These are phyloP conservation scores for Nomada ferruginata DNA, from an alignment of 2,888 invertebrate species.

Conservation along the genomic window DNA sequence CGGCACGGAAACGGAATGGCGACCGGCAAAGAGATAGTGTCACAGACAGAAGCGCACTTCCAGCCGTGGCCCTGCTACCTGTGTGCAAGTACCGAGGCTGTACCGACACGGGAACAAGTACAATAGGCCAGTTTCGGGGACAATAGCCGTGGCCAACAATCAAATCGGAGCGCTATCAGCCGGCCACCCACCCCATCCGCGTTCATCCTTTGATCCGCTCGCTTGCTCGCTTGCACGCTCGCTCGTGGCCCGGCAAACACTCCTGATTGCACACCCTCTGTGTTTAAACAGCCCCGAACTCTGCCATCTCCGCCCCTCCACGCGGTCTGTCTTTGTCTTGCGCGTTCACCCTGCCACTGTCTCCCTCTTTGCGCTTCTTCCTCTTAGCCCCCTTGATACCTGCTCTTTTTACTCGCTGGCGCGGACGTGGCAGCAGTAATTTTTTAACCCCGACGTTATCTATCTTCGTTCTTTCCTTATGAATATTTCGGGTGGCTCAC, in stretches of 20 bases:
- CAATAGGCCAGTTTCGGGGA: slow-evolving; percentile 80
- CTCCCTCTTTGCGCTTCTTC: slow-evolving; percentile 11
- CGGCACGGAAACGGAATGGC: slow-evolving; percentile 52
- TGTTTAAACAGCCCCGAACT: slow-evolving; percentile 81
- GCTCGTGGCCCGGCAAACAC: slow-evolving; percentile 80
- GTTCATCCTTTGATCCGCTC: slow-evolving; percentile 77
- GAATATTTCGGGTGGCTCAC: no score
- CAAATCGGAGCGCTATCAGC: slow-evolving; percentile 83
- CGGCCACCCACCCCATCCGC: slow-evolving; percentile 68
- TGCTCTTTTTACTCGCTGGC: slow-evolving; percentile 12
- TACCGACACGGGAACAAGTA: slow-evolving; percentile 68
- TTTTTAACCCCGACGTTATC: no score
- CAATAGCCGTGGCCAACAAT: slow-evolving; percentile 83
- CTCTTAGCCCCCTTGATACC: background rate
- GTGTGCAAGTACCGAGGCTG: slow-evolving; percentile 67
- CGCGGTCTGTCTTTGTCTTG: background rate
- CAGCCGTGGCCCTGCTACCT: slow-evolving; percentile 58
- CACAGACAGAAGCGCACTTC: slow-evolving; percentile 73
- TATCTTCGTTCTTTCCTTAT: no score
- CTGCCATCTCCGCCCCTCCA: slow-evolving; percentile 49
- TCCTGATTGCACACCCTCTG: slow-evolving; percentile 83
- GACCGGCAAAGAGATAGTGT: slow-evolving; percentile 75
- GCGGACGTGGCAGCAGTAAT: background rate
- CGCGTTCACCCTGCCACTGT: background rate
- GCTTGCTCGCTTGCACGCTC: slow-evolving; percentile 59